Conservation (phyloP, 2,113 vertebrate genomes). For the Prunella himalayana region DNA sequence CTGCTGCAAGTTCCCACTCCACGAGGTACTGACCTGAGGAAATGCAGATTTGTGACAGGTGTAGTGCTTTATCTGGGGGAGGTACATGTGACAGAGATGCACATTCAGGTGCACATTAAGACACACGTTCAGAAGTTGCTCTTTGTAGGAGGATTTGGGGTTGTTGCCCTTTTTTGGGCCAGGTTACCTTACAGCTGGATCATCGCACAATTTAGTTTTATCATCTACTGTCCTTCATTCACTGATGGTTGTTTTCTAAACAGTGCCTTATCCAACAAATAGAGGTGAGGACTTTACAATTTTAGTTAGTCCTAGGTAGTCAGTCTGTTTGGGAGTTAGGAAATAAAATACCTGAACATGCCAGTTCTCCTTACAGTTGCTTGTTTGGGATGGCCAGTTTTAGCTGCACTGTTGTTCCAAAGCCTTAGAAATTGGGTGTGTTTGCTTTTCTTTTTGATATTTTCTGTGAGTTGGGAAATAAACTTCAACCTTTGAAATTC, state of each 20-base stretch:
- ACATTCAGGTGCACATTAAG: not conserved
- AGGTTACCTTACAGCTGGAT: not conserved
- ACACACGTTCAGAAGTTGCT: rapidly evolving
- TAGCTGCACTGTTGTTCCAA: not conserved
- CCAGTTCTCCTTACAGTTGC: no score
- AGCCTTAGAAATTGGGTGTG: rapidly evolving
- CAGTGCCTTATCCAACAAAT: no score
- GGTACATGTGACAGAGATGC: not conserved
- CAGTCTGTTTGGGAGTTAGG: no score
- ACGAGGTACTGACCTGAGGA: not conserved
- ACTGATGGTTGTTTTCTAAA: no score
- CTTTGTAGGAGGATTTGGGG: not conserved
- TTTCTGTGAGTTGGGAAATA: not conserved
- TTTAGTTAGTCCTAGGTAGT: no score
- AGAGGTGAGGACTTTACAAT: no score
- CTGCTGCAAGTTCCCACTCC: not conserved
- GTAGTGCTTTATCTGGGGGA: not conserved
- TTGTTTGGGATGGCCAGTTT: no score
- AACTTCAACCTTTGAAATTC: not conserved
- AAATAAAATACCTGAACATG: no score
- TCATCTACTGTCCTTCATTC: no score
- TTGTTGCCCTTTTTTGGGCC: not conserved
- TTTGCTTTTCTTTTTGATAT: not conserved
- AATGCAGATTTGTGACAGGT: rapidly evolving
- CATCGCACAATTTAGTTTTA: not conserved